A percentile compares a stretch with the other conserved stretches of the same genome.
Evolutionary conservation across 2,888 invertebrate genomes (phyloP).

Genomic region (Ophion obscuratus): DNA sequence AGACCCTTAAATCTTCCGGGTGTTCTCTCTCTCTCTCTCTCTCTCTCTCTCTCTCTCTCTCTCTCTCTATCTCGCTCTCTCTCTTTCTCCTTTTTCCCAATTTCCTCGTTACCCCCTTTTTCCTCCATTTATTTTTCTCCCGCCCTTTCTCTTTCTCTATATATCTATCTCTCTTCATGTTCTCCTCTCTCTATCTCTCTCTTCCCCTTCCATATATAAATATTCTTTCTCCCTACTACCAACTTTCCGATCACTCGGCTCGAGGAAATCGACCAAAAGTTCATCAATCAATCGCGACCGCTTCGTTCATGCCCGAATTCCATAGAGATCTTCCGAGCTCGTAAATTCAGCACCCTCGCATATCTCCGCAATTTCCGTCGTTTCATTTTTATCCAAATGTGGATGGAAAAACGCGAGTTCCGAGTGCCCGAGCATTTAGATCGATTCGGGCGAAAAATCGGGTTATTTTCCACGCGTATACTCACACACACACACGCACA

Average conservation of each 20-base stretch:
- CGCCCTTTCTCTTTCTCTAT: not conserved
- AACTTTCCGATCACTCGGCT: not conserved
- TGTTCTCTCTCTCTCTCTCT: too few species aligned
- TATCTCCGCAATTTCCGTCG: not conserved
- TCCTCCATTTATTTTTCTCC: too few species aligned
- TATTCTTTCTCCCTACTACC: not conserved
- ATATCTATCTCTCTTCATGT: not conserved
- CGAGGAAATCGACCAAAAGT: not conserved
- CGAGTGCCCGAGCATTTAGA: too few species aligned
- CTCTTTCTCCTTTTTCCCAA: too few species aligned
- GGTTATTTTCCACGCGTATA: too few species aligned
- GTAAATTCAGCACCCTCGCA: slow-evolving; percentile 4
- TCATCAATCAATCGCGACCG: slow-evolving; percentile 11
- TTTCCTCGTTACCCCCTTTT: too few species aligned
- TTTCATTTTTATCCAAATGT: not conserved
- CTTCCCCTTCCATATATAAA: not conserved
- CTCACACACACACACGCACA: too few species aligned
- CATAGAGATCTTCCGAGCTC: not conserved
- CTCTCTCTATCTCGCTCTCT: too few species aligned
- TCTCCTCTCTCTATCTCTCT: not conserved
- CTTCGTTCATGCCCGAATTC: slow-evolving; percentile 15
- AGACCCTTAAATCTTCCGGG: too few species aligned
- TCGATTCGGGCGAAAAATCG: too few species aligned
- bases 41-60: too few species aligned
- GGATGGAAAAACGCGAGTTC: not conserved